Conservation (phyloP, 2,888 invertebrate genomes). For the Hypercompe scribonia region DNA sequence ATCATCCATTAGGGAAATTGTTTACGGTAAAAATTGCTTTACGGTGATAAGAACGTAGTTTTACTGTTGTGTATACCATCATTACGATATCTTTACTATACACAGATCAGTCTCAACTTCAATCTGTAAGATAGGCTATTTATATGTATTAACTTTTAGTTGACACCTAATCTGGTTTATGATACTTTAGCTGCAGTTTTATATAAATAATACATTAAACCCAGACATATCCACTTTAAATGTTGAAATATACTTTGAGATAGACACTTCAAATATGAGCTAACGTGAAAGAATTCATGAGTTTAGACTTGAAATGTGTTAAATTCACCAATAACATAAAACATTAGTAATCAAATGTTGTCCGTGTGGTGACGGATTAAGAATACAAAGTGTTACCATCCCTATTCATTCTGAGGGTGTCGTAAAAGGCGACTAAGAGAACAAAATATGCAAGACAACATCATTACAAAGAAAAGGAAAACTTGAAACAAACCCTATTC, state of each 20-base stretch:
- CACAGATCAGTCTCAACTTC: background rate
- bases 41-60: background rate
- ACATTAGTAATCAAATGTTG: background rate
- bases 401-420: too few species aligned
- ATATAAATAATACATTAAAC: constrained; percentile 4
- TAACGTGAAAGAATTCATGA: background rate
- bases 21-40: background rate
- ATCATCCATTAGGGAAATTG: background rate
- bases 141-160: background rate
- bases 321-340: background rate
- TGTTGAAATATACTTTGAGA: background rate
- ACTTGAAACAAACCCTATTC: too few species aligned
- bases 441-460: too few species aligned
- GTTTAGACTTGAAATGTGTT: background rate
- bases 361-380: too few species aligned
- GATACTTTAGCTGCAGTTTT: background rate
- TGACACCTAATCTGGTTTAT: constrained; percentile 1
- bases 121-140: constrained; percentile 3
- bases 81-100: background rate
- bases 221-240: background rate
- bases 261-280: background rate
- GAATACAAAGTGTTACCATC: too few species aligned
- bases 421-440: too few species aligned
- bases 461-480: too few species aligned
- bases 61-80: background rate